phyloP scores from a whole-genome alignment of 2,888 invertebrate species.

The Lutraria lutraria region DNA sequence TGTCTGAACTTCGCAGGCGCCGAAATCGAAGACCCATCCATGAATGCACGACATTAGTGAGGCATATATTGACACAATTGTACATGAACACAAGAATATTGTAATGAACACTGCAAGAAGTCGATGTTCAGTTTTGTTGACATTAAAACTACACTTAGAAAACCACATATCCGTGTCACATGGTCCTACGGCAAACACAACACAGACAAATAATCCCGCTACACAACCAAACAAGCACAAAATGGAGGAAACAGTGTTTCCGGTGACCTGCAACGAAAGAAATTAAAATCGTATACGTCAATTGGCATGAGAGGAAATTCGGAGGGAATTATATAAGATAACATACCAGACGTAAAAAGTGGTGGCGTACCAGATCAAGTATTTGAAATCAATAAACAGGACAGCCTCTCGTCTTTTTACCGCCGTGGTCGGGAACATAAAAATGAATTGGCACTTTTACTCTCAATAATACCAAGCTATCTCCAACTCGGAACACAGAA shows the following conservation, averaged over 20 bases:
- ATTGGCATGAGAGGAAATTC: conserved; percentile 4
- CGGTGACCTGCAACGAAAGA: conserved; percentile 56
- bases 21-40: conserved; percentile 68
- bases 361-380: not conserved
- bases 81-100: conserved; percentile 49
- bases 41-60: conserved; percentile 66
- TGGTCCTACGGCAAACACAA: conserved; percentile 63
- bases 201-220: conserved; percentile 60
- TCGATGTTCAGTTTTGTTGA: conserved; percentile 55
- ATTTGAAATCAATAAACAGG: conserved; percentile 16
- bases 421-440: not conserved
- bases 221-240: conserved; percentile 52
- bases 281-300: not conserved
- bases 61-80: conserved; percentile 49
- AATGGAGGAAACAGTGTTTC: conserved; percentile 57
- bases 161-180: conserved; percentile 64
- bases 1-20: conserved; percentile 46
- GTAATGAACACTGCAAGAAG: conserved; percentile 57
- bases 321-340: not conserved
- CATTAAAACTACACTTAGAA: conserved; percentile 57
- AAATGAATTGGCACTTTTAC: not conserved
- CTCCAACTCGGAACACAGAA: not conserved
- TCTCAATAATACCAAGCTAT: not conserved
- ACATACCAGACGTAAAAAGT: not conserved
- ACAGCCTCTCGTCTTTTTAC: not conserved